A percentile compares a stretch with the other conserved stretches of the same genome.
phyloP scores from a whole-genome alignment of 2,888 invertebrate genomes.

The Nesidiocoris tenuis region DNA sequence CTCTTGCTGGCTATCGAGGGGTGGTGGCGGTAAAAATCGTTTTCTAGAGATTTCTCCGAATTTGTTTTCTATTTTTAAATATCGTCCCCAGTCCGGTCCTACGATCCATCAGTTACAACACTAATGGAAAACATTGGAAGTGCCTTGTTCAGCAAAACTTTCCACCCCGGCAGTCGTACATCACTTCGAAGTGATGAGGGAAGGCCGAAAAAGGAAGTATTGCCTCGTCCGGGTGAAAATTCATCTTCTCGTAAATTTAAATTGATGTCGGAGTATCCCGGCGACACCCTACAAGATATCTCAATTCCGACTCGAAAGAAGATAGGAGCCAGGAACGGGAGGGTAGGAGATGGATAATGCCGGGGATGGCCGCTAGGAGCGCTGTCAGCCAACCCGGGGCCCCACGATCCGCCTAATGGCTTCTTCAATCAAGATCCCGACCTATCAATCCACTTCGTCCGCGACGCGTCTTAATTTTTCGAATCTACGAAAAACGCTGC shows the following conservation, averaged over 20 bases:
- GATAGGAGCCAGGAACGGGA: neutral
- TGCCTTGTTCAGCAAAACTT: neutral
- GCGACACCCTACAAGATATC: slow-evolving; percentile 40
- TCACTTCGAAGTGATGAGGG: neutral
- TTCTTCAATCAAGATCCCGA: slow-evolving; percentile 43
- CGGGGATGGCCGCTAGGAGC: slow-evolving; percentile 25
- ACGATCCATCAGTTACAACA: neutral
- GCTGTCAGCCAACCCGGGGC: slow-evolving; percentile 7
- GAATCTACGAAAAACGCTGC: slow-evolving; percentile 2
- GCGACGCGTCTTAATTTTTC: slow-evolving; percentile 41
- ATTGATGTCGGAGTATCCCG: slow-evolving; percentile 18
- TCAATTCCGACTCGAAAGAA: slow-evolving; percentile 30
- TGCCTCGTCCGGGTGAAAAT: slow-evolving; percentile 10
- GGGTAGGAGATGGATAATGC: slow-evolving; percentile 17
- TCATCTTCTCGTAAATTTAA: slow-evolving; percentile 37
- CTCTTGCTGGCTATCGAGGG: too few species aligned
- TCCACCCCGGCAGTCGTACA: neutral
- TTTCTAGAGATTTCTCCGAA: too few species aligned
- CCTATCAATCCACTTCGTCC: slow-evolving; percentile 42
- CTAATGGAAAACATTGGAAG: neutral
- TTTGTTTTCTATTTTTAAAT: too few species aligned
- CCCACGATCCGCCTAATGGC: slow-evolving; percentile 42
- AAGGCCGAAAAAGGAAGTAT: slow-evolving; percentile 22
- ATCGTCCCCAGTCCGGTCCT: too few species aligned
- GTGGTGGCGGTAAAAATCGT: too few species aligned